Conservation (phyloP, 2,888 invertebrate genomes). For the Epinotia ramella region DNA sequence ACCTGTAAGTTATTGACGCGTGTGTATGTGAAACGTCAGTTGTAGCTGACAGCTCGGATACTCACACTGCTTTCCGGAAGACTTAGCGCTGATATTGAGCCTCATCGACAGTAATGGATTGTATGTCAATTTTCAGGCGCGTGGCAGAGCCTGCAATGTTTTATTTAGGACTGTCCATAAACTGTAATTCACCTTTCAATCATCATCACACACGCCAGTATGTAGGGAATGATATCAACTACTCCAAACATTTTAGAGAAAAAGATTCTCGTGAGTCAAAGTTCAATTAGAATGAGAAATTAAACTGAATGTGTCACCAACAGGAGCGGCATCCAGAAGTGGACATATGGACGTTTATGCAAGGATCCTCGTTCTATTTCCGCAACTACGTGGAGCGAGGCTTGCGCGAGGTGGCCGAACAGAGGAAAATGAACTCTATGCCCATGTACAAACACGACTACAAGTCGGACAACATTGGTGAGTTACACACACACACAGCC, state of each 20-base stretch:
- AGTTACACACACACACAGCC: slow-evolving; percentile 27
- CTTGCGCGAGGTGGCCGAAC: slow-evolving; percentile 82
- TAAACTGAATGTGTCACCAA: neutral
- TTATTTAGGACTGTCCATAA: no score
- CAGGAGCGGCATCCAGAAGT: slow-evolving; percentile 92
- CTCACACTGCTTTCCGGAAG: slow-evolving; percentile 86
- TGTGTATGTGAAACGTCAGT: no score
- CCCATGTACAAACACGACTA: slow-evolving; percentile 74
- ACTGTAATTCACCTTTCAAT: no score
- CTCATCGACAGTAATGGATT: no score
- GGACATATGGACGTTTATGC: slow-evolving; percentile 93
- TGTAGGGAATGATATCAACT: no score
- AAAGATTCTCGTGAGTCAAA: no score
- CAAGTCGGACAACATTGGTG: slow-evolving; percentile 72
- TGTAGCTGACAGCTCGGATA: slow-evolving; percentile 80
- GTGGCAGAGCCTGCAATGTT: no score
- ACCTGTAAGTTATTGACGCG: slow-evolving; percentile 87
- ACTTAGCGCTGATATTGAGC: slow-evolving; percentile 95
- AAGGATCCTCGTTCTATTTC: slow-evolving; percentile 93
- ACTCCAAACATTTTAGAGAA: no score
- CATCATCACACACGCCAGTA: no score
- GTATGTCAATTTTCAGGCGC: no score
- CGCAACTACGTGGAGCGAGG: slow-evolving; percentile 94
- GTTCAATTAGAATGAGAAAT: no score
- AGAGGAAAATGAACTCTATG: slow-evolving; percentile 69